Percentiles rank a stretch among this genome's conserved stretches.
phyloP scores from a whole-genome alignment of 1,140 invertebrate genomes.

The Drosophila santomea region DNA sequence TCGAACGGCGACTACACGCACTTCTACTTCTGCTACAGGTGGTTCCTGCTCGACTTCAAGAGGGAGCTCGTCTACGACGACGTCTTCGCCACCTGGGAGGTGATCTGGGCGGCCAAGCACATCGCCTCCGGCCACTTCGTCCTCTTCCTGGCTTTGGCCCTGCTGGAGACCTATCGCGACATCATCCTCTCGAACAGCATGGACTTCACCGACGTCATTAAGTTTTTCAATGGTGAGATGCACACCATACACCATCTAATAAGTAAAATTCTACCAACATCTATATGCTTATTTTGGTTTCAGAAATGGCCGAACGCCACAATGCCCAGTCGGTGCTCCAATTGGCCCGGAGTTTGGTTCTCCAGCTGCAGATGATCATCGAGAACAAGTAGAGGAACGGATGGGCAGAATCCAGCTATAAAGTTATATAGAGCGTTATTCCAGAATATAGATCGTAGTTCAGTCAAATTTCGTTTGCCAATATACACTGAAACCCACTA shows the following conservation, averaged over 20 bases:
- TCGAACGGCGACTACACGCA: slow-evolving; percentile 97
- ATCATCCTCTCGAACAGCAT: slow-evolving; percentile 97
- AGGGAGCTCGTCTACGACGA: slow-evolving; percentile 96
- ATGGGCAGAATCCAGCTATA: neutral
- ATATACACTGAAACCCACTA: slow-evolving; percentile 3
- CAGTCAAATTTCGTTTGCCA: slow-evolving; percentile 45
- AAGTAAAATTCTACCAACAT: neutral
- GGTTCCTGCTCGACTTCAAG: slow-evolving; percentile 92
- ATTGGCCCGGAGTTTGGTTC: slow-evolving; percentile 92
- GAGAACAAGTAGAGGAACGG: slow-evolving; percentile 90
- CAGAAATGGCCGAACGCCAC: slow-evolving; percentile 98
- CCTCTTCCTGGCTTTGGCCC: slow-evolving; percentile 95
- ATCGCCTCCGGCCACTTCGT: slow-evolving; percentile 95
- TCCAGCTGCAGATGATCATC: slow-evolving; percentile 95
- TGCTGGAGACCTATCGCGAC: slow-evolving; percentile 96
- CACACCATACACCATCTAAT: neutral
- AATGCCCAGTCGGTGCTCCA: slow-evolving; percentile 93
- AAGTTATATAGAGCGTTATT: slow-evolving; percentile 1
- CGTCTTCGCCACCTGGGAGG: slow-evolving; percentile 97
- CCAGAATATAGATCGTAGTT: slow-evolving; percentile 24
- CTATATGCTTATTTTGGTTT: slow-evolving; percentile 37
- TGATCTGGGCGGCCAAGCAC: slow-evolving; percentile 96
- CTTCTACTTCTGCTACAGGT: slow-evolving; percentile 98
- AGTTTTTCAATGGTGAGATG: slow-evolving; percentile 96
- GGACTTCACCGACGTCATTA: slow-evolving; percentile 99